Percentiles rank a stretch among this genome's conserved stretches.
Conservation (phyloP, 2,113 vertebrate genomes). For the Cyanocitta stelleri region DNA sequence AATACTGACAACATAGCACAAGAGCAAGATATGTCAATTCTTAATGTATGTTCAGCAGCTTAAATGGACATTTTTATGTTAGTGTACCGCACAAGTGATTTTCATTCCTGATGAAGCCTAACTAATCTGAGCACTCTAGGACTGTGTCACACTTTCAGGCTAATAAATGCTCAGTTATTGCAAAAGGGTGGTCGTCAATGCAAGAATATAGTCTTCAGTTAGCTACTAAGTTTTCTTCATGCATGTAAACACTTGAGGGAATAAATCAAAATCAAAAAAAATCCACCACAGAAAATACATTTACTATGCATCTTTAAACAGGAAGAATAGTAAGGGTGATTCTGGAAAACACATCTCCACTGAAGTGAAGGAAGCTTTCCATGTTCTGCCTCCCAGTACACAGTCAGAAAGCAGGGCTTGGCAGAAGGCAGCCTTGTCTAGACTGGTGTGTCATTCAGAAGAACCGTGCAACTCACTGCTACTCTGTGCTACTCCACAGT, state of each 20-base stretch:
- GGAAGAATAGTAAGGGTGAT: not conserved
- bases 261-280: not conserved
- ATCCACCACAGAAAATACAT: not conserved
- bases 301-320: not conserved
- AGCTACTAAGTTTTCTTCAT: not conserved
- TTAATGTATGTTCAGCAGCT: not conserved
- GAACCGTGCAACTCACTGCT: not conserved
- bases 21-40: not conserved
- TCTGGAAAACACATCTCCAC: not conserved
- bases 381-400: not conserved
- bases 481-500: not conserved
- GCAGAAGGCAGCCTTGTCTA: accelerated
- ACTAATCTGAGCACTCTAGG: not conserved
- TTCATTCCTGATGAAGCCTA: not conserved
- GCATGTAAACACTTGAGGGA: not conserved
- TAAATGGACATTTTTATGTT: not conserved
- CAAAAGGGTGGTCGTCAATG: not conserved
- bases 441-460: not conserved
- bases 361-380: not conserved
- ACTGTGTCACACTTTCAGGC: not conserved
- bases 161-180: not conserved
- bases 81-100: not conserved
- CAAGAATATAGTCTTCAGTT: not conserved
- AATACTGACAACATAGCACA: not conserved
- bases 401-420: not conserved